Evolutionary conservation across 2,888 invertebrate species (phyloP).

Genomic region (Metallyticus violacea): DNA sequence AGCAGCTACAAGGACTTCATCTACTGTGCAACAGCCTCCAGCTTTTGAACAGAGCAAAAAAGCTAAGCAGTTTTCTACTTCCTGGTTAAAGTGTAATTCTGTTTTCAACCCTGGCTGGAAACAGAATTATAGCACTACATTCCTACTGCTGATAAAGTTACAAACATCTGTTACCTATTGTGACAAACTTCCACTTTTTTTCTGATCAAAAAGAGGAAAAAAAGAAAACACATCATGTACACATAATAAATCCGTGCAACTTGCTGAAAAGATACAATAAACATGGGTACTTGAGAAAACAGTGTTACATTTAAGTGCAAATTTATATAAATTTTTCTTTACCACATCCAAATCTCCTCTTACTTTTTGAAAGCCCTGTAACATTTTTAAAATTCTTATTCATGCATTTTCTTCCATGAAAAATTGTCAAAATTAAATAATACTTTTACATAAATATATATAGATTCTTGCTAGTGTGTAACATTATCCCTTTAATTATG

Average conservation of each 20-base stretch:
- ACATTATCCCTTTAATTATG: no score
- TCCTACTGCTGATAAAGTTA: not conserved
- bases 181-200: not conserved
- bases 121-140: not conserved
- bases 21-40: not conserved
- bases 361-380: conserved; percentile 53
- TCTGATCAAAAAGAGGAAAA: not conserved
- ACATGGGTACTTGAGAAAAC: not conserved
- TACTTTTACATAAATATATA: no score
- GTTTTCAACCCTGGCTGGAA: not conserved
- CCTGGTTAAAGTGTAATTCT: not conserved
- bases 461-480: no score
- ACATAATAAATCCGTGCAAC: not conserved
- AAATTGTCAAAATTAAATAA: no score
- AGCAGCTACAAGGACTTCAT: not conserved
- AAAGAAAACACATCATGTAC: not conserved
- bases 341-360: conserved; percentile 53
- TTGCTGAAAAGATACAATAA: not conserved
- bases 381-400: conserved; percentile 5
- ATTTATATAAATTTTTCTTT: conserved; percentile 38
- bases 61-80: not conserved
- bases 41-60: not conserved
- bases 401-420: not conserved
- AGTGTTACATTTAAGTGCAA: not conserved
- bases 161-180: not conserved